A percentile compares a stretch with the other conserved stretches of the same genome.
Evolutionary conservation across 2,797 vertebrate species (phyloP).

Genomic region (Myotis findleyi): DNA sequence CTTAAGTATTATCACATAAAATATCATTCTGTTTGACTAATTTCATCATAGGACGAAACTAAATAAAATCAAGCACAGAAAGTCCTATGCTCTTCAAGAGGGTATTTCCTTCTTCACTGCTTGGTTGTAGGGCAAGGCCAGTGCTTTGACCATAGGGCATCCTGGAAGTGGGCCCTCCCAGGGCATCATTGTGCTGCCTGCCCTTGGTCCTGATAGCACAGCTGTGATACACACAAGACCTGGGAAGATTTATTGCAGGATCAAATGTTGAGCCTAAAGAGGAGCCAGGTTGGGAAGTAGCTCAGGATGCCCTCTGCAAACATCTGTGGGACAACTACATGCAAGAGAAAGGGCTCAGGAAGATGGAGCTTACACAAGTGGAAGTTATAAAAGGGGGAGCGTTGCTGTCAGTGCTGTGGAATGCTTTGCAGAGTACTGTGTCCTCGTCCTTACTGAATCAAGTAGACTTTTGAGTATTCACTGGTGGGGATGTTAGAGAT

Average conservation of each 20-base stretch:
- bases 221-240: not conserved
- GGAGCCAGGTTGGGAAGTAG: not conserved
- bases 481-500: not conserved
- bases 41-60: slow-evolving; percentile 11
- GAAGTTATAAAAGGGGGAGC: not conserved
- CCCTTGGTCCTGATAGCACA: not conserved
- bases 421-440: not conserved
- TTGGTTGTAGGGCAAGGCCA: not conserved
- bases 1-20: slow-evolving; percentile 1
- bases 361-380: not conserved
- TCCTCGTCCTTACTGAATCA: not conserved
- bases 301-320: not conserved
- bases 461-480: not conserved
- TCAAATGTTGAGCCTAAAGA: not conserved
- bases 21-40: not conserved
- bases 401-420: not conserved
- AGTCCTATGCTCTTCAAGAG: not conserved
- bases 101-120: not conserved
- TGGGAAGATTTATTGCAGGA: not conserved
- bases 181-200: not conserved
- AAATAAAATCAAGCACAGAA: slow-evolving; percentile 11
- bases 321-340: not conserved
- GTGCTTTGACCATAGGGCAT: not conserved
- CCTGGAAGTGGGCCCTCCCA: not conserved
- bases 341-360: not conserved